These are phyloP conservation scores for Chloropsis cyanopogon DNA, from an alignment of 2,113 vertebrate species.

Conservation along the genomic window DNA sequence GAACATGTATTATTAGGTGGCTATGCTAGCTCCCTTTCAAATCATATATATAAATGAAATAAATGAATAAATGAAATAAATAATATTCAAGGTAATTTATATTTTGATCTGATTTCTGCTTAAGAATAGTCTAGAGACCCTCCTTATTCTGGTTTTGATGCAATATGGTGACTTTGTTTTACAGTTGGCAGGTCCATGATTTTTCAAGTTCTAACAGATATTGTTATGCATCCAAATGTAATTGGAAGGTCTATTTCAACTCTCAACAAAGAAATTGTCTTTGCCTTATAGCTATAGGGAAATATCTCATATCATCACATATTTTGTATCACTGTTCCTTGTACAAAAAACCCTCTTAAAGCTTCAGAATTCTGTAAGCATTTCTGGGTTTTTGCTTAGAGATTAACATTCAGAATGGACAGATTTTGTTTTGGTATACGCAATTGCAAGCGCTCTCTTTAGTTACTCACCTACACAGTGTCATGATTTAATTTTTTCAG, in stretches of 20 bases:
- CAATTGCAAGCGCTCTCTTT: neutral
- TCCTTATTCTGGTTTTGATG: neutral
- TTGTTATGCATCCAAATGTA: neutral
- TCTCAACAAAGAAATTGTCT: neutral
- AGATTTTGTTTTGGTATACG: neutral
- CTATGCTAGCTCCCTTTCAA: neutral
- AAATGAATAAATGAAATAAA: neutral
- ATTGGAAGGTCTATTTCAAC: neutral
- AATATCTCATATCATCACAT: neutral
- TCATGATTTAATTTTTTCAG: neutral
- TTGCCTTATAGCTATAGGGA: neutral
- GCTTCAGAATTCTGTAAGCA: neutral
- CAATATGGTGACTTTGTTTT: neutral
- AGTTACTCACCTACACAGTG: neutral
- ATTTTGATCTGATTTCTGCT: neutral
- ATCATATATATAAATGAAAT: too few relatives aligned
- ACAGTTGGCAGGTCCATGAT: neutral
- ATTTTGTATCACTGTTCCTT: neutral
- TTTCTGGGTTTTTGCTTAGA: neutral
- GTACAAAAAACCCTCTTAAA: neutral
- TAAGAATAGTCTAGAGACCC: neutral
- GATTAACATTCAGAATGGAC: neutral
- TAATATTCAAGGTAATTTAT: neutral
- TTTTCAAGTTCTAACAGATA: neutral
- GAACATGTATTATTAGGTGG: neutral